phyloP scores from a whole-genome alignment of 2,797 vertebrate species.

The Lagocephalus sceleratus region DNA sequence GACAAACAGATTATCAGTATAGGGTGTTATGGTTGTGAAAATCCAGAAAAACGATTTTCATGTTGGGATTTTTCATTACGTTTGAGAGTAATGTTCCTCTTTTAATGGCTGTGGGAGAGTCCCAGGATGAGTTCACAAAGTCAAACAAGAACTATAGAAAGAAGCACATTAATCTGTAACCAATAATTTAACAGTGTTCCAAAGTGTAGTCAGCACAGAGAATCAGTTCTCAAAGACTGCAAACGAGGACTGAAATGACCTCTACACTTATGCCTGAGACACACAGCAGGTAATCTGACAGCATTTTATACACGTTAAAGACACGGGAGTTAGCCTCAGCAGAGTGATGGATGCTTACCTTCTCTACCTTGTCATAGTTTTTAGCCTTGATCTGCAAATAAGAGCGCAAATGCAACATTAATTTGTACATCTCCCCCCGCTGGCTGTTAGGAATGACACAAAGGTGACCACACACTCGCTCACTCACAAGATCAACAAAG shows the following conservation, averaged over 20 bases:
- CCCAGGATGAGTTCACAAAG: too few relatives aligned
- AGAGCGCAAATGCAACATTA: constrained; percentile 77
- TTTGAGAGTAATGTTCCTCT: too few relatives aligned
- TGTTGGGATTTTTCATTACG: too few relatives aligned
- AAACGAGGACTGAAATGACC: too few relatives aligned
- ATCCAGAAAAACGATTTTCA: too few relatives aligned
- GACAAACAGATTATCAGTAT: too few relatives aligned
- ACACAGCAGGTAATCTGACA: not conserved
- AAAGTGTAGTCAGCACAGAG: too few relatives aligned
- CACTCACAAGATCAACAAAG: constrained; percentile 77
- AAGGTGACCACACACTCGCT: constrained; percentile 36
- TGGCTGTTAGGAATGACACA: constrained; percentile 49
- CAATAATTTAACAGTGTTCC: too few relatives aligned
- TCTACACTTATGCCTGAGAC: not conserved
- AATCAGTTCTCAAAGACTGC: not conserved
- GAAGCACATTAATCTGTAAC: too few relatives aligned
- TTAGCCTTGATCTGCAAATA: constrained; percentile 97
- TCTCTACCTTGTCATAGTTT: constrained; percentile 99
- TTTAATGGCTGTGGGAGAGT: too few relatives aligned
- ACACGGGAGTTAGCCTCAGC: not conserved
- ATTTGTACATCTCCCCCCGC: constrained; percentile 33
- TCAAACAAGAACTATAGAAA: too few relatives aligned
- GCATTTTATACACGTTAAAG: not conserved
- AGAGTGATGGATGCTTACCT: constrained; percentile 82
- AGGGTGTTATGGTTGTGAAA: too few relatives aligned